Percentiles rank a stretch among this genome's conserved stretches.
Evolutionary conservation across 2,888 invertebrate genomes (phyloP).

Genomic region (Nebria brevicollis): DNA sequence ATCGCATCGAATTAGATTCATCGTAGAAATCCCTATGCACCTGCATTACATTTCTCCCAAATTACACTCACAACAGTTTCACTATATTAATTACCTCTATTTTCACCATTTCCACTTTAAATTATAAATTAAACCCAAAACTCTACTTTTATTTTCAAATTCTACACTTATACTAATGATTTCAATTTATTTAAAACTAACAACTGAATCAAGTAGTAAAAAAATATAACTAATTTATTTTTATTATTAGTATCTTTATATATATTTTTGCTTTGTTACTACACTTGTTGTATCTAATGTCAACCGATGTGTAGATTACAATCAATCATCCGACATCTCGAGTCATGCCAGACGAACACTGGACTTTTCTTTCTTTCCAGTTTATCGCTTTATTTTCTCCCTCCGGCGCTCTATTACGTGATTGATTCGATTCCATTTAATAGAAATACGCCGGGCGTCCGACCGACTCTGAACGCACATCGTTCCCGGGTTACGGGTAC

Average conservation of each 20-base stretch:
- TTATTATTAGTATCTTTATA: not conserved
- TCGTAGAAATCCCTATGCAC: slow-evolving; percentile 10
- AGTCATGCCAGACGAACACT: not conserved
- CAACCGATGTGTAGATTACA: slow-evolving; percentile 21
- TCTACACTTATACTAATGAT: not conserved
- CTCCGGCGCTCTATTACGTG: slow-evolving; percentile 11
- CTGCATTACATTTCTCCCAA: not conserved
- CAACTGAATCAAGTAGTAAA: too few species aligned
- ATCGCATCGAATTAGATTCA: slow-evolving; percentile 11
- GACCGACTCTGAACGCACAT: slow-evolving; percentile 9
- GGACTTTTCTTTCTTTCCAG: not conserved
- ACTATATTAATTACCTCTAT: not conserved
- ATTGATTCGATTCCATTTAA: slow-evolving; percentile 38
- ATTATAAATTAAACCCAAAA: not conserved
- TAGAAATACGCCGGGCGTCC: slow-evolving; percentile 10
- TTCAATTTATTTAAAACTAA: too few species aligned
- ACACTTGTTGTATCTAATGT: not conserved
- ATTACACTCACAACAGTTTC: slow-evolving; percentile 2
- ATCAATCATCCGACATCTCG: slow-evolving; percentile 31
- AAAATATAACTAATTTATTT: too few species aligned
- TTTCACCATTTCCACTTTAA: not conserved
- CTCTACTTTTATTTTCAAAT: not conserved
- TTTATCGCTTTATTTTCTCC: slow-evolving; percentile 1
- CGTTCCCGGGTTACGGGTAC: not conserved
- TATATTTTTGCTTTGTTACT: not conserved